These are phyloP conservation scores for Aurelia sp. DNA, from an alignment of 30 jellyfish, hydroid and myxozoan species.

Conservation along the genomic window DNA sequence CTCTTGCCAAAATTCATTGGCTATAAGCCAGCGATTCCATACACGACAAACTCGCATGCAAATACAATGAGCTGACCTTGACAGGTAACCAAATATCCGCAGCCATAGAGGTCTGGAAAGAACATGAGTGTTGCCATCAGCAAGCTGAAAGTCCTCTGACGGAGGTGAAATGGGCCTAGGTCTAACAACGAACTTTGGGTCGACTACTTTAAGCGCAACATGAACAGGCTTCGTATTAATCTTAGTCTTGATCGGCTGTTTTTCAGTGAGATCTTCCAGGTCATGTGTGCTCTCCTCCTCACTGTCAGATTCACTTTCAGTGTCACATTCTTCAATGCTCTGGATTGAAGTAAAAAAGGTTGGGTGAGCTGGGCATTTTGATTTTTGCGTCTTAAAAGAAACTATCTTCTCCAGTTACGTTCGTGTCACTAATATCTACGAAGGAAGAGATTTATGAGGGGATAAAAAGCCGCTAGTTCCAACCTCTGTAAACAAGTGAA, in stretches of 20 bases:
- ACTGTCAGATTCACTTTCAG: constrained; percentile 37
- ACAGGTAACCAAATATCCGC: constrained; percentile 69
- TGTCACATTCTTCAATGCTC: constrained; percentile 40
- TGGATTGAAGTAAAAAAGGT: constrained; percentile 70
- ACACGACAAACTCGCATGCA: constrained; percentile 97
- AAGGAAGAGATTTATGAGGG: constrained; percentile 46
- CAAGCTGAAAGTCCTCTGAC: constrained; percentile 38
- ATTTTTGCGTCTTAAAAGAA: constrained; percentile 27
- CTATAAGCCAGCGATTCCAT: constrained; percentile 94
- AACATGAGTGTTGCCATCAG: constrained; percentile 37
- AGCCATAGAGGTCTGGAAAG: constrained; percentile 73
- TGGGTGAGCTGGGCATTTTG: constrained; percentile 18
- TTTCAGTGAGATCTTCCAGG: constrained; percentile 19
- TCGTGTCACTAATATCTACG: constrained; percentile 68
- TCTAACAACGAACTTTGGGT: constrained; percentile 63
- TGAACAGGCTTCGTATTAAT: constrained; percentile 29
- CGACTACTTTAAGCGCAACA: constrained; percentile 1
- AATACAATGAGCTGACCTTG: constrained; percentile 47
- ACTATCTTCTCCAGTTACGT: constrained; percentile 38
- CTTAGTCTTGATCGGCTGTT: constrained; percentile 27
- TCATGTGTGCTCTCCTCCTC: constrained; percentile 38
- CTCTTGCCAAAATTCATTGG: constrained; percentile 61
- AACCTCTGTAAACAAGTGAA: no score
- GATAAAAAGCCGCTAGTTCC: no score
- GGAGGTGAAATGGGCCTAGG: constrained; percentile 78